Evolutionary conservation across 2,888 invertebrate genomes (phyloP), one percentile per base, ranked within the genome.

Genomic region (Agrotis exclamationis): DNA sequence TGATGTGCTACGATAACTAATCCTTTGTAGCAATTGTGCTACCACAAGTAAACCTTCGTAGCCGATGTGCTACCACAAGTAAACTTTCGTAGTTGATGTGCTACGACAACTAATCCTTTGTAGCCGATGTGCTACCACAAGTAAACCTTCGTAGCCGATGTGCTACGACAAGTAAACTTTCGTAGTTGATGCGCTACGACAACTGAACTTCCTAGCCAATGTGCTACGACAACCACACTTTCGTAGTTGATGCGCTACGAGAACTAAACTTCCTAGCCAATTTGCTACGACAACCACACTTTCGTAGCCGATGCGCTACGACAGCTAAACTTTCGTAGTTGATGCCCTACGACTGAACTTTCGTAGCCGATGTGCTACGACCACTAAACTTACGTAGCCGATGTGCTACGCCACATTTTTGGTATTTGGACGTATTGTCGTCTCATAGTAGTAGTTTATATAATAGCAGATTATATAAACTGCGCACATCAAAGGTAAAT

Each of bases 401-500:
- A 5, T 28, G 28, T 28, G 28, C 28, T 28, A 28, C 28, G 28
- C 0, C 28, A 28, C 3, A 2, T 28, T 5, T 5, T 28, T 18
- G 24, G 13, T 13, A n/a, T 39, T 50, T 50, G 13, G 33, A 39
- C 33, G 51, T 22, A 5, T 51, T 13, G 28, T 20, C 33, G 33
- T 33, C 7, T 33, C 7, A 33, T 7, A 33, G 33, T 33, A 33
- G 7, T 33, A 7, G 13, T 44, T n/a, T n/a, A n/a, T n/a, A n/a
- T n/a, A n/a, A n/a, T n/a, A n/a, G n/a, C n/a, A n/a, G n/a, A 14
- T 16, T n/a, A 24, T n/a, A 9, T 24, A 16, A 44, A 63, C 28
- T 44, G 7, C 7, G 24, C 13, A 18, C 14, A 22, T 33, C 45
- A 70, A 51, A 45, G 22, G 28, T n/a, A 74, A 64, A 65, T 39